A percentile compares a stretch with the other conserved stretches of the same genome.
Conservation (phyloP, 2,888 invertebrate species). For the Platynereis dumerilii region DNA sequence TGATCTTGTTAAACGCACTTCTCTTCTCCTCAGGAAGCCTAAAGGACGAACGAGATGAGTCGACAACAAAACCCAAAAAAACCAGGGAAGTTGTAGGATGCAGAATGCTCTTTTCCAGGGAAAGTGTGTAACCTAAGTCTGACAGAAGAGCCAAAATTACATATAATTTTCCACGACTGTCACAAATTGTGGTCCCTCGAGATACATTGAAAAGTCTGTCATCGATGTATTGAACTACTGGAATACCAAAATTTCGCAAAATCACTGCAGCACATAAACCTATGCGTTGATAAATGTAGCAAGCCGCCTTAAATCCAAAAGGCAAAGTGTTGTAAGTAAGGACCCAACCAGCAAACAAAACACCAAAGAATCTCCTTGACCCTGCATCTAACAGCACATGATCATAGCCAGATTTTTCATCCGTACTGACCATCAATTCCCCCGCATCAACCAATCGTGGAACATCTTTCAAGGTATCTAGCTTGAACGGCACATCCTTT, state of each 20-base stretch:
- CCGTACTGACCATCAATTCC: background rate
- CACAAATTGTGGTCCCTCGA: no score
- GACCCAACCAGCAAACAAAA: background rate
- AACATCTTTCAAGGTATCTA: conserved; percentile 4
- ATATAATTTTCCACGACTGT: no score
- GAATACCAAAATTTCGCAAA: background rate
- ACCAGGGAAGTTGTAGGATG: no score
- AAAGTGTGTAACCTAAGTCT: no score
- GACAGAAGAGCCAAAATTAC: no score
- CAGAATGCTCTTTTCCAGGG: no score
- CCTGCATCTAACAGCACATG: background rate
- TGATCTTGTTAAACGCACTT: no score
- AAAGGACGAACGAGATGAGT: no score
- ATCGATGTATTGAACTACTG: background rate
- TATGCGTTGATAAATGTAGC: background rate
- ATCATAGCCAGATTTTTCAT: conserved; percentile 4
- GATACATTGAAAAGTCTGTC: no score
- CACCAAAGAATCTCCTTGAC: background rate
- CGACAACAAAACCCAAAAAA: no score
- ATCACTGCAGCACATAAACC: background rate
- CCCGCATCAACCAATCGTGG: background rate
- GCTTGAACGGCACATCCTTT: background rate
- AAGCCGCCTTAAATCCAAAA: conserved; percentile 1
- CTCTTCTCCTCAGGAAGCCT: no score
- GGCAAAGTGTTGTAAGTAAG: background rate